Conservation (phyloP, 2,797 vertebrate genomes). For the Pseudocheirus occidentalis region DNA sequence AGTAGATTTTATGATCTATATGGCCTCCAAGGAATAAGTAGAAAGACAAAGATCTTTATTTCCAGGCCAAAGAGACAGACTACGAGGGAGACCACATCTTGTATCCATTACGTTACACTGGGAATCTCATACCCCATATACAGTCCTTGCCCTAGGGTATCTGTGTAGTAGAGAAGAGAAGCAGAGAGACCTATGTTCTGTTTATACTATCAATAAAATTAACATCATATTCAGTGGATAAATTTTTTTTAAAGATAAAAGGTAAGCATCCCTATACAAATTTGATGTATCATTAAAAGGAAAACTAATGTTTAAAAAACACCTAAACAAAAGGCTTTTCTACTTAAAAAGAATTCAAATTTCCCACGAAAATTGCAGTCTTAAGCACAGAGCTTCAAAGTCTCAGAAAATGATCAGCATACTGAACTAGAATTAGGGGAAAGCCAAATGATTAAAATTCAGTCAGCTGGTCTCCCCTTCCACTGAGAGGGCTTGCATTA, state of each 20-base stretch:
- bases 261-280: neutral
- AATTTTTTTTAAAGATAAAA: neutral
- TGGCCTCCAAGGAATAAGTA: neutral
- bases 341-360: neutral
- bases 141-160: neutral
- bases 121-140: neutral
- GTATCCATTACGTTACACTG: neutral
- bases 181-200: neutral
- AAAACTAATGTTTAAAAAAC: neutral
- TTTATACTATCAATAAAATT: neutral
- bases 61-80: neutral
- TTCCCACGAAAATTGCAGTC: neutral
- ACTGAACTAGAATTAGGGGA: neutral
- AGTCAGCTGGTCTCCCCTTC: neutral
- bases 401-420: neutral
- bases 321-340: neutral
- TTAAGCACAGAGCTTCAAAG: neutral
- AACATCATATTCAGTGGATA: neutral
- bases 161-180: neutral
- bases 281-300: neutral
- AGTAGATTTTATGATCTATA: neutral
- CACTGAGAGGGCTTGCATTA: neutral
- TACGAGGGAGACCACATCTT: neutral
- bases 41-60: neutral
- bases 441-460: neutral